These are phyloP conservation scores for Caenorhabditis sp. DNA, from an alignment of 2,888 invertebrate species.

Conservation along the genomic window DNA sequence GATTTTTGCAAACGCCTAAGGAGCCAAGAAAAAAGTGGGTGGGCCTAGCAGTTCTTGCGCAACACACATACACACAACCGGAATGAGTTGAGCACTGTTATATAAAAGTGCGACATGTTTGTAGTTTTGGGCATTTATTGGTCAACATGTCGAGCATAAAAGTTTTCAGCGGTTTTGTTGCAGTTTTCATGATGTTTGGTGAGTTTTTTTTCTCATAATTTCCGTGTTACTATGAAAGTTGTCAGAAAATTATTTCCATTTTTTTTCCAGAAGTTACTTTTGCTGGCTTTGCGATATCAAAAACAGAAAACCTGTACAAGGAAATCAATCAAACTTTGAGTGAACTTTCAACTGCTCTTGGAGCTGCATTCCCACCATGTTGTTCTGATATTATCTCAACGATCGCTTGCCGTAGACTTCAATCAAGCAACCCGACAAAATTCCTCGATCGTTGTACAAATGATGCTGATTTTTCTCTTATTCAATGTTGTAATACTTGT, in stretches of 20 bases:
- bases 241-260: no score
- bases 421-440: slow-evolving; percentile 45
- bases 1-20: neutral
- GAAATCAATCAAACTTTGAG: slow-evolving; percentile 33
- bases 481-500: slow-evolving; percentile 66
- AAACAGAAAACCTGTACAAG: slow-evolving; percentile 18
- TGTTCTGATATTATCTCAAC: slow-evolving; percentile 56
- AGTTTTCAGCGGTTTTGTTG: slow-evolving; percentile 18
- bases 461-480: slow-evolving; percentile 62
- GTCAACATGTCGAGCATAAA: neutral
- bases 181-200: neutral
- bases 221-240: neutral
- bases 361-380: slow-evolving; percentile 54
- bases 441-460: slow-evolving; percentile 53
- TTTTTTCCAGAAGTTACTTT: slow-evolving; percentile 16
- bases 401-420: slow-evolving; percentile 58
- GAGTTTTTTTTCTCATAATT: neutral
- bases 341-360: slow-evolving; percentile 46
- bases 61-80: slow-evolving; percentile 22
- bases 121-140: slow-evolving; percentile 5
- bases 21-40: neutral
- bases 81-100: slow-evolving; percentile 35
- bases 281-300: slow-evolving; percentile 34
- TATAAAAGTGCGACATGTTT: slow-evolving; percentile 38
- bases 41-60: slow-evolving; percentile 3